These are phyloP conservation scores for Podocnemis expansa DNA, from an alignment of 2,113 vertebrate genomes.

Conservation along the genomic window DNA sequence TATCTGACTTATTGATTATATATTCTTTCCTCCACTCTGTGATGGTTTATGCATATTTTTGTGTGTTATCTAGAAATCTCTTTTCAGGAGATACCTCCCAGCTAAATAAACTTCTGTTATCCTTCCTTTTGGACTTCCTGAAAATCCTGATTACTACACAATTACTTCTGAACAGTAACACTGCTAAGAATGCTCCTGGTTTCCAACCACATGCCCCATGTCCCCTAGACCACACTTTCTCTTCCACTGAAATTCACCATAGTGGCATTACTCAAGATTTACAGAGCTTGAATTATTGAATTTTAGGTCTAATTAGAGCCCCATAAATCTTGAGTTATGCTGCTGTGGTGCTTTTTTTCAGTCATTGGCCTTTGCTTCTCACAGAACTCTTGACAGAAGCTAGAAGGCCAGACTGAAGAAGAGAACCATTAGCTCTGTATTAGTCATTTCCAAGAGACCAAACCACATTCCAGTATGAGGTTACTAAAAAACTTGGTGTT, in stretches of 20 bases:
- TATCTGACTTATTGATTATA: not conserved
- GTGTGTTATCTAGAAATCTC: not conserved
- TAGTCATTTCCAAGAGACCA: slow-evolving; percentile 25
- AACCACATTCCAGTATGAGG: slow-evolving; percentile 49
- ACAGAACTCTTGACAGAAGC: slow-evolving; percentile 21
- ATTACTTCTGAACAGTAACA: not conserved
- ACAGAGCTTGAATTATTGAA: not conserved
- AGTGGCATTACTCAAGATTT: slow-evolving; percentile 2
- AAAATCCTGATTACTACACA: not conserved
- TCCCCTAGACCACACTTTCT: not conserved
- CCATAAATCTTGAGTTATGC: slow-evolving; percentile 33
- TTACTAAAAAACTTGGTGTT: slow-evolving; percentile 35
- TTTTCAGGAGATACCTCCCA: not conserved
- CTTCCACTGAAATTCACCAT: not conserved
- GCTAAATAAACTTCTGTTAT: not conserved
- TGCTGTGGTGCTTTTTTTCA: not conserved
- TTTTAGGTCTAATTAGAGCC: slow-evolving; percentile 45
- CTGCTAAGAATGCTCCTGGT: not conserved
- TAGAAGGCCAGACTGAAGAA: slow-evolving; percentile 26
- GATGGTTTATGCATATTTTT: not conserved
- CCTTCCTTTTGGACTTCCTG: not conserved
- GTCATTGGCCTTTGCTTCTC: not conserved
- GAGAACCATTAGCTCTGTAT: slow-evolving; percentile 28
- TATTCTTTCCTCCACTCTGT: not conserved
- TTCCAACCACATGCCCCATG: not conserved